Evolutionary conservation across 2,113 vertebrate species (phyloP).

Genomic region (Genyomyrus donnyi): DNA sequence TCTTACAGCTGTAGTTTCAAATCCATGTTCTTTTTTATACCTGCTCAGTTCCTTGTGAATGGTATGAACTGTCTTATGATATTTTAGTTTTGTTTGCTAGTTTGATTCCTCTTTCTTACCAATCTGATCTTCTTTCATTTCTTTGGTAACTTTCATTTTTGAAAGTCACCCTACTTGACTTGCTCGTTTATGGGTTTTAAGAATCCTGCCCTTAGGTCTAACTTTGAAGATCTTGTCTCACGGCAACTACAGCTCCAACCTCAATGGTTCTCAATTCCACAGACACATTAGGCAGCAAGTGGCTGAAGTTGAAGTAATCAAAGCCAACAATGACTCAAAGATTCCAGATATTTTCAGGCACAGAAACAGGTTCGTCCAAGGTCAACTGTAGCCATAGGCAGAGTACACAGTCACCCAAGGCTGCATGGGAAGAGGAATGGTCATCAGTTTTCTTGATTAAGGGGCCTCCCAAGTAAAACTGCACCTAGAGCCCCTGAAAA

Average conservation of each 20-base stretch:
- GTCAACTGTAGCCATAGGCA: neutral
- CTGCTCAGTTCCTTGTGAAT: neutral
- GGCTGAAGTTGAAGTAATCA: neutral
- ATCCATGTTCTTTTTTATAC: neutral
- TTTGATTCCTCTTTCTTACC: neutral
- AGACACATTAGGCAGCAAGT: neutral
- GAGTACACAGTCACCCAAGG: neutral
- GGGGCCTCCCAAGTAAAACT: neutral
- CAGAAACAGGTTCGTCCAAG: neutral
- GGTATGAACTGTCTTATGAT: neutral
- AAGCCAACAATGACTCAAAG: neutral
- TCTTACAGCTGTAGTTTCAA: neutral
- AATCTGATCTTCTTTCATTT: neutral
- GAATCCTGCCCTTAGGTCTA: neutral
- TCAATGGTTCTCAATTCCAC: neutral
- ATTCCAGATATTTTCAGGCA: neutral
- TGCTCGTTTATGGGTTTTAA: neutral
- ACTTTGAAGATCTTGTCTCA: neutral
- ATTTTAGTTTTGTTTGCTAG: neutral
- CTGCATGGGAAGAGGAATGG: neutral
- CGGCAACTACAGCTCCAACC: neutral
- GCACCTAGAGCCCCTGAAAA: neutral
- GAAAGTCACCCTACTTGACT: neutral
- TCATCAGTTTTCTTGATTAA: neutral
- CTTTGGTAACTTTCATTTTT: neutral